Base-by-base conservation (phyloP, 2,888 invertebrate genomes). In the Adineta ricciae region DNA sequence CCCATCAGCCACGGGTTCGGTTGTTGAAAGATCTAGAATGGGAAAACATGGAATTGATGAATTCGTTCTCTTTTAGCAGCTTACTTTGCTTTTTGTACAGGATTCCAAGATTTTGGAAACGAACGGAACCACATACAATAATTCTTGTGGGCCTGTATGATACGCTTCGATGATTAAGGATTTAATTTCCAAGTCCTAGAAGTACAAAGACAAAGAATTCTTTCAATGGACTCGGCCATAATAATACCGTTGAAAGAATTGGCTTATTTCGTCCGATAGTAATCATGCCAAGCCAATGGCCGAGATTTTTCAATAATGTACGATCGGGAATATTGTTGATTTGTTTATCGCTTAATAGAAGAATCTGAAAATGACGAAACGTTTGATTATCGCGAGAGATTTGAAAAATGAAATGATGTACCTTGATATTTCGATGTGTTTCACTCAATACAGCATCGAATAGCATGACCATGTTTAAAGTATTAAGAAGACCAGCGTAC, bases 1-100 rank as follows among this genome's bases (percentile, higher is more conserved):
- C 94, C 95, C 94, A 97, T 95, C 0, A 97, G 96, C 98, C 98
- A 99, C 0, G 99, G 97, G 92, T 97, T 98, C 1, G 96, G 96
- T 1, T 97, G 95, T 89, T 95, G 95, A 91, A 99, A 99, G 24
- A 97, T 95, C 90, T 91, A n/a, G n/a, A n/a, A n/a, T n/a, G n/a
- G n/a, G n/a, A n/a, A n/a, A n/a, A n/a, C n/a, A n/a, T n/a, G n/a
- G n/a, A n/a, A n/a, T n/a, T n/a, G n/a, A n/a, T n/a, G n/a, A n/a
- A n/a, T n/a, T n/a, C n/a, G n/a, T n/a, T n/a, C n/a, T n/a, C n/a
- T n/a, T n/a, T n/a, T n/a, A n/a, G n/a, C 27, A 85, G 88, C n/a
- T 78, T 78, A 92, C 92, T 89, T 91, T 93, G 90, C 97, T 97
- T 90, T 97, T 97, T 24, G 95, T 93, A 89, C 97, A 96, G 4